These are phyloP conservation scores for Mya arenaria DNA, from an alignment of 1,140 invertebrate genomes.

Conservation along the genomic window DNA sequence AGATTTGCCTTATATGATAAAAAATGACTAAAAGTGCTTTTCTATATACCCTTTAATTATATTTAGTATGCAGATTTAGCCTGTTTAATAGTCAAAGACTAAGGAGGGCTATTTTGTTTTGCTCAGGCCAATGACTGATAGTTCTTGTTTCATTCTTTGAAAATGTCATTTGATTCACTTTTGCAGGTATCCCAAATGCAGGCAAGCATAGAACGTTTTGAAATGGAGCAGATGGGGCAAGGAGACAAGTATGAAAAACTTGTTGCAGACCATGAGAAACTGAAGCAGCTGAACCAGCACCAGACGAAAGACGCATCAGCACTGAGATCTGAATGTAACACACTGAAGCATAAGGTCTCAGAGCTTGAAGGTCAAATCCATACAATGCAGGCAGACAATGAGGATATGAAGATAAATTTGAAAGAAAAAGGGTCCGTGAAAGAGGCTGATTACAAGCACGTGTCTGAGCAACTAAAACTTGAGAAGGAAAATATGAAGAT, in stretches of 20 bases:
- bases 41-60: no score
- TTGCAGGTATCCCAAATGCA: conserved; percentile 49
- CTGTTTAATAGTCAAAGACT: no score
- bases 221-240: conserved; percentile 39
- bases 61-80: no score
- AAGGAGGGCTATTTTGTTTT: no score
- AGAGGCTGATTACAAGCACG: conserved; percentile 39
- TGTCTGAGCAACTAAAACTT: conserved; percentile 29
- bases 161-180: no score
- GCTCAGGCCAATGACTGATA: no score
- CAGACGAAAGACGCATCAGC: conserved; percentile 40
- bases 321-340: conserved; percentile 36
- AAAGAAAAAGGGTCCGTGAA: conserved; percentile 50
- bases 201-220: conserved; percentile 31
- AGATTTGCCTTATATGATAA: no score
- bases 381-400: conserved; percentile 28
- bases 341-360: conserved; percentile 39
- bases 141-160: no score
- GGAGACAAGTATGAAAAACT: conserved; percentile 54
- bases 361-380: conserved; percentile 34
- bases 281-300: conserved; percentile 44
- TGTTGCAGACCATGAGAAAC: conserved; percentile 37
- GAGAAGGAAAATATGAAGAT: conserved; percentile 54
- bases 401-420: conserved; percentile 15
- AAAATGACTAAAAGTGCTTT: no score